These are phyloP conservation scores for Chaetophractus vellerosus DNA, from an alignment of 2,797 vertebrate genomes.

Conservation along the genomic window DNA sequence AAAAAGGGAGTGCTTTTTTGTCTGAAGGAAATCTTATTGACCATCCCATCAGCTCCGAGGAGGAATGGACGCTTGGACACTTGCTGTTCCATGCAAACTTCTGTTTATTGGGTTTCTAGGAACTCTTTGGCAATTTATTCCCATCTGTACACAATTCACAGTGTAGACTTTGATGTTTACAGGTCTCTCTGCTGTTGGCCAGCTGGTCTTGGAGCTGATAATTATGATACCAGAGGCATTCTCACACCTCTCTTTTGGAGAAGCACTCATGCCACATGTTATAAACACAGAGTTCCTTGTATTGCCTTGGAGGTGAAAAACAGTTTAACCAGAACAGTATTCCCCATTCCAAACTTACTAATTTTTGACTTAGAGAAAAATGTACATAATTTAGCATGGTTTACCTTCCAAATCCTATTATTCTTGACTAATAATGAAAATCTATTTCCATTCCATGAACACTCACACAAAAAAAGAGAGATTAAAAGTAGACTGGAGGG, in stretches of 20 bases:
- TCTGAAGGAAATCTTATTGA: neutral
- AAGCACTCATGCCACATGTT: neutral
- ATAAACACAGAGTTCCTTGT: neutral
- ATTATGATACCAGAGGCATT: conserved; percentile 29
- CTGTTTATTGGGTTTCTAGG: neutral
- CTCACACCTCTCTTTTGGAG: conserved; percentile 61
- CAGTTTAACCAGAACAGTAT: neutral
- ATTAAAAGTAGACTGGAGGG: neutral
- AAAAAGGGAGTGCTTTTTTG: neutral
- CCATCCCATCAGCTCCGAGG: neutral
- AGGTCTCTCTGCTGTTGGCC: conserved; percentile 62
- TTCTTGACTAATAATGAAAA: conserved; percentile 1
- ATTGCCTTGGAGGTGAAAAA: neutral
- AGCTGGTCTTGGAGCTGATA: conserved; percentile 65
- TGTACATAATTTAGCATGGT: neutral
- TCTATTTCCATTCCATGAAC: neutral
- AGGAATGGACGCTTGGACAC: neutral
- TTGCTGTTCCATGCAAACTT: neutral
- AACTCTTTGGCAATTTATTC: neutral
- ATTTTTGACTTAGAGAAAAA: neutral
- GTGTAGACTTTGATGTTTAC: conserved; percentile 68
- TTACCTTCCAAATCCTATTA: conserved; percentile 22
- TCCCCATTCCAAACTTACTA: neutral
- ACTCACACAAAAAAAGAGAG: neutral
- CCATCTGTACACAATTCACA: conserved; percentile 55